Evolutionary conservation across 2,113 vertebrate genomes (phyloP).

Genomic region (Atrichornis clamosus): DNA sequence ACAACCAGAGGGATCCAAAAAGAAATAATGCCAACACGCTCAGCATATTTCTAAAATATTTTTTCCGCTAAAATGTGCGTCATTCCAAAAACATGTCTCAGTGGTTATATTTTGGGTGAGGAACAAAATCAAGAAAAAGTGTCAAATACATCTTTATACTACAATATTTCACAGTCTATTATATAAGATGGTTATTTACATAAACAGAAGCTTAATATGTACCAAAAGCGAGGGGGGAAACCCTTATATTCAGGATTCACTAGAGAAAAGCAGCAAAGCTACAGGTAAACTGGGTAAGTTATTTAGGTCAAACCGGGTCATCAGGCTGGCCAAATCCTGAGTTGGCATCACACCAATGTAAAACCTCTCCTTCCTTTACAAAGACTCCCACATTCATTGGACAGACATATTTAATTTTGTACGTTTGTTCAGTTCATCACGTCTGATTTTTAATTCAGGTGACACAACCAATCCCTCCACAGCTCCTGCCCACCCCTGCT

Average conservation of each 20-base stretch:
- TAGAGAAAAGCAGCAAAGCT: not conserved
- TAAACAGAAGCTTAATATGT: not conserved
- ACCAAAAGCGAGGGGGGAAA: not conserved
- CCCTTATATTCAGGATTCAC: not conserved
- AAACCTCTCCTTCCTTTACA: not conserved
- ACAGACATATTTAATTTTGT: not conserved
- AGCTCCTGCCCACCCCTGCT: not conserved
- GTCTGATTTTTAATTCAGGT: not conserved
- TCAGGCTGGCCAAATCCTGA: not conserved
- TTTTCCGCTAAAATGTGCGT: constrained; percentile 34
- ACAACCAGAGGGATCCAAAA: constrained; percentile 40
- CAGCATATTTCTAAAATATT: constrained; percentile 59
- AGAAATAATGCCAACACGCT: constrained; percentile 44
- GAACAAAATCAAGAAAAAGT: constrained; percentile 37
- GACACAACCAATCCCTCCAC: not conserved
- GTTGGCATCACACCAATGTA: not conserved
- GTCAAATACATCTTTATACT: constrained; percentile 8
- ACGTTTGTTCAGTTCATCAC: not conserved
- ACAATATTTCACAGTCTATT: not conserved
- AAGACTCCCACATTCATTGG: not conserved
- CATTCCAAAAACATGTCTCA: constrained; percentile 57
- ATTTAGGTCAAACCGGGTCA: not conserved
- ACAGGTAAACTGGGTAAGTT: not conserved
- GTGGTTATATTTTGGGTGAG: constrained; percentile 44
- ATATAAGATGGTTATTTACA: constrained; percentile 11